Evolutionary conservation across 2,113 vertebrate species (phyloP), one percentile per base, ranked within the genome.

Genomic region (Neolamprologus hecqui): DNA sequence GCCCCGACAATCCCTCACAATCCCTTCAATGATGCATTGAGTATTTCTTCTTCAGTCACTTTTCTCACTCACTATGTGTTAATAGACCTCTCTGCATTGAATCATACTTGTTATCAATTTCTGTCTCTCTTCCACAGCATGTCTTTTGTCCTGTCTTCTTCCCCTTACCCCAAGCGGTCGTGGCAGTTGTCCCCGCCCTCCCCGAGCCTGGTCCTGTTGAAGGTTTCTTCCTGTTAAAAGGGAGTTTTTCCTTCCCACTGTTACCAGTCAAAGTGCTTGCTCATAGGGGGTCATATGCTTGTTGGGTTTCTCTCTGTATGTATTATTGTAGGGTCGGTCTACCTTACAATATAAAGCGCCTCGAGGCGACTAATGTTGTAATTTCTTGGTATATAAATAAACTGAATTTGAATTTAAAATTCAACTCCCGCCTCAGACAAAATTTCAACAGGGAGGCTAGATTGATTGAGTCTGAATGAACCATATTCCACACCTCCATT

Each of bases 141-240:
- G 28, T 57, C 1, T 57, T 57, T 57, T 57, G 55, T 57, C 55
- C 55, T 28, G 23, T 57, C 55, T 57, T 57, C 55, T 2, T 57
- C 54, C 23, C 54, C 23, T 57, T 57, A 28, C 7, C 54, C 23
- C 54, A 57, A 57, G 13, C 0, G 54, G 54, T 2, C 1, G 0
- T 5, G 23, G 54, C 54, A 57, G 54, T 57, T 8, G 54, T 57
- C 13, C 54, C 54, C 7, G 2, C 13, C 7, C 55, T 57, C 55
- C 55, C 55, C 1, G 15, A 33, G 28, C 14, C 57, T 10, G 28
- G 28, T 60, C 14, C 28, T 19, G 57, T 10, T 33, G 57, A 17
- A 60, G 2, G 14, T 33, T 60, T 60, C 57, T 60, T 60, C 28
- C 8, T 60, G 15, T 60, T 60, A 33, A 33, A 60, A 60, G 28